Percentiles rank a stretch among this genome's conserved stretches.
Evolutionary conservation across 35 echinoderm and acorn worm species (phyloP).

Genomic region (Apostichopus parvimensis): DNA sequence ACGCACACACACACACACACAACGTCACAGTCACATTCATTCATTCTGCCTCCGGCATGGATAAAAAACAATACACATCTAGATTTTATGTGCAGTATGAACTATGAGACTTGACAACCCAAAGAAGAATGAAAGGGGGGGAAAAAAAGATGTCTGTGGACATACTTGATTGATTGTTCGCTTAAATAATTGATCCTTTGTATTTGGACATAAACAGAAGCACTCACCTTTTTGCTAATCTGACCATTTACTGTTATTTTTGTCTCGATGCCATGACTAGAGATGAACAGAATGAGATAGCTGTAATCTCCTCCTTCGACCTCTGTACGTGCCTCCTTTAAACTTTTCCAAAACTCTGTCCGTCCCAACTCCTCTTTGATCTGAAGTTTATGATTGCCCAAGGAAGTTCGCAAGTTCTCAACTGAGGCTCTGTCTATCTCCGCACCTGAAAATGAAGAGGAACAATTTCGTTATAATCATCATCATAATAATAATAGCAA

Average conservation of each 20-base stretch:
- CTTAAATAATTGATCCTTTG: background rate
- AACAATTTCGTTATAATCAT: background rate
- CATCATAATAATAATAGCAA: too few relatives aligned
- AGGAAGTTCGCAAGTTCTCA: background rate
- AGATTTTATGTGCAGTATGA: background rate
- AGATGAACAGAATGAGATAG: constrained; percentile 62
- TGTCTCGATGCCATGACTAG: constrained; percentile 56
- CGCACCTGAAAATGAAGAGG: constrained; percentile 1
- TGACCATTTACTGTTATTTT: background rate
- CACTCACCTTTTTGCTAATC: background rate
- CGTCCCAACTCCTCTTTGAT: constrained; percentile 31
- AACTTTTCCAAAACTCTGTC: background rate
- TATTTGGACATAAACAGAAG: background rate
- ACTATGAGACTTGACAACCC: too few relatives aligned
- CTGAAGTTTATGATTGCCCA: background rate
- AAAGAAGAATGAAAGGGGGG: too few relatives aligned
- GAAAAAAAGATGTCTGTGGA: too few relatives aligned
- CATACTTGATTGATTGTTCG: background rate
- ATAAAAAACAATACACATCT: background rate
- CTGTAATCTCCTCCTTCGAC: background rate
- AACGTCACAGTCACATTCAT: too few relatives aligned
- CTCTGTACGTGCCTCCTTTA: background rate
- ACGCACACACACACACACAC: too few relatives aligned
- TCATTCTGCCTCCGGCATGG: too few relatives aligned
- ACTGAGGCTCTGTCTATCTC: background rate